Base-by-base conservation (phyloP, 2,888 invertebrate genomes). In the Troides oblongomaculatus region DNA sequence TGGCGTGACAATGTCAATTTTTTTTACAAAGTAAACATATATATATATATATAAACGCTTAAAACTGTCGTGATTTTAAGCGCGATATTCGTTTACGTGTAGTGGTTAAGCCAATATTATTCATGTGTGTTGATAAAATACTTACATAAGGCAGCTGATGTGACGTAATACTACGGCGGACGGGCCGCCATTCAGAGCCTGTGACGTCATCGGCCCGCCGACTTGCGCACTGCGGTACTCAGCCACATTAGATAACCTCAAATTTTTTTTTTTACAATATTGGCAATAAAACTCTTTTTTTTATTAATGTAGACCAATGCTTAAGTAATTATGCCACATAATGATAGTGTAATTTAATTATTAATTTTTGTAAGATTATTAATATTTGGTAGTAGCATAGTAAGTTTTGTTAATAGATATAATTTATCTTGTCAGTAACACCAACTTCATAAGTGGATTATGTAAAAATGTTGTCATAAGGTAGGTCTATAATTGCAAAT, bases 171-270 rank as follows among this genome's bases (percentile, higher is more conserved):
- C 62, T 30, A 62, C 57, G 46, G 39, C 50, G 2, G 64, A 63
- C n/a, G 36, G 56, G 39, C 64, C 61, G 62, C 50, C 69, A 69
- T 69, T 69, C 65, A 65, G 21, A 56, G 10, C 18, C 58, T 65
- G 36, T 69, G 65, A 69, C 69, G 62, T 69, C 69, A 70, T 66
- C 58, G 58, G 53, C 63, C 50, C 30, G 50, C 25, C 36, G 71
- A 63, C 62, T 65, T 60, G 67, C 64, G 57, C 63, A 70, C 62
- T 64, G 67, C 69, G 58, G 72, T 62, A 67, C 67, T 50, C 56
- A 18, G n/a, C 60, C 43, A 60, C 64, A 57, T 64, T 53, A 53
- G n/a, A 43, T 61, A 66, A 66, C 66, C 66, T 66, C 61, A 59
- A 59, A 59, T 50, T 69, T 61, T 64, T 67, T 67, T 57, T 72